Base-by-base conservation (phyloP, 2,888 invertebrate species). In the Synanthedon vespiformis region DNA sequence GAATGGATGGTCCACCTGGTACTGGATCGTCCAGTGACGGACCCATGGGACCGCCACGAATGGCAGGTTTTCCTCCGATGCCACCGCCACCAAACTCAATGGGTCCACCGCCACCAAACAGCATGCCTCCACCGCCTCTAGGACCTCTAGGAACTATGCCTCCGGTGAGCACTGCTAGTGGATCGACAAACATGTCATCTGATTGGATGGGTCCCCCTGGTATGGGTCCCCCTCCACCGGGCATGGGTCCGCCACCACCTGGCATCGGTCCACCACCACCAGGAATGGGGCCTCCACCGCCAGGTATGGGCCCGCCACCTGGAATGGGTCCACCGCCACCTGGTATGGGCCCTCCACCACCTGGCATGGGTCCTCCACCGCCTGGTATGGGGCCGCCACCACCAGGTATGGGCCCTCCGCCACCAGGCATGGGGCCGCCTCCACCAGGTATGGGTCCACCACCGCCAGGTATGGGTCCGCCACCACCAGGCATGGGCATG, bases 1-100 rank as follows among this genome's bases (percentile, higher is more conserved):
- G 55, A 51, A 85, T 85, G 85, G 85, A 86, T 22, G 84, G 81
- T 57, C 84, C 84, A 51, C 82, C 86, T 48, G 86, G 85, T 27
- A 79, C 78, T 4, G 78, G 77, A 54, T 72, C 81, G 47, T 64
- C 72, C 4, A 74, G 68, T 56, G 80, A 72, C 57, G 74, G 70
- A 34, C 10, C 75, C 14, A 72, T 80, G 14, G 53, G 48, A 16
- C 54, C 52, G 13, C 53, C 54, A 16, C 48, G 48, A 10, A 48
- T 53, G 40, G 8, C 48, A n/a, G 48, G 40, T 49, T 52, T 49
- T 50, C 53, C 55, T 14, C 44, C 53, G 16, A 55, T 56, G 34
- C 34, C 34, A 65, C 68, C 67, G 18, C 53, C 59, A 22, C 51
- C 59, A 40, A 50, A 57, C 51, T 51, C 49, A n/a, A 40, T 52